These are phyloP conservation scores for Drosophila triauraria DNA, from an alignment of 1,140 invertebrate genomes.

Conservation along the genomic window DNA sequence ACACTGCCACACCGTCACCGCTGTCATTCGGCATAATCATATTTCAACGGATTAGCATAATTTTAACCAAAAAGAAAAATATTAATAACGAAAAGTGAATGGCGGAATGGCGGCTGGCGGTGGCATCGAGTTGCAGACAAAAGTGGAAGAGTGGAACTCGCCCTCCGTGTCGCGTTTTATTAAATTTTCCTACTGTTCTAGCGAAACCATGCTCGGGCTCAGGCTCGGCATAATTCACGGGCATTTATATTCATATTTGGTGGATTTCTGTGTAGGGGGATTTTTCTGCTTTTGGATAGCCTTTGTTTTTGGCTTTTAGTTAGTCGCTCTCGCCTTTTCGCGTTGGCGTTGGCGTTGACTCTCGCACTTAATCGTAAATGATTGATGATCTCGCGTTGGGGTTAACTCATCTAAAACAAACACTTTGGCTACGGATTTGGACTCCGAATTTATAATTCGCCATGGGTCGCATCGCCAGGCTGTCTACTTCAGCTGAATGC, in stretches of 20 bases:
- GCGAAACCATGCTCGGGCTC: conserved; percentile 8
- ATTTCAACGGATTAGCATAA: conserved; percentile 84
- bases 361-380: conserved; percentile 71
- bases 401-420: conserved; percentile 47
- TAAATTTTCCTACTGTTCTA: conserved; percentile 75
- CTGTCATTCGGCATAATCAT: conserved; percentile 83
- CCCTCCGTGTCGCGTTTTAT: conserved; percentile 45
- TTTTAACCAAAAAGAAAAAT: conserved; percentile 67
- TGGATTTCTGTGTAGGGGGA: conserved; percentile 56
- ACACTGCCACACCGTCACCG: conserved; percentile 51
- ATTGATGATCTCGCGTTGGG: conserved; percentile 68
- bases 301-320: conserved; percentile 46
- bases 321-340: conserved; percentile 20
- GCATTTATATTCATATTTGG: conserved; percentile 80
- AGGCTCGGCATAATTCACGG: conserved; percentile 42
- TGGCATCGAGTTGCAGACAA: conserved; percentile 51
- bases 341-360: conserved; percentile 65
- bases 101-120: conserved; percentile 66
- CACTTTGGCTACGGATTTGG: conserved; percentile 8
- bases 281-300: conserved; percentile 31
- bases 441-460: conserved; percentile 52
- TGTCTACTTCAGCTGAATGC: conserved; percentile 38
- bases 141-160: conserved; percentile 7
- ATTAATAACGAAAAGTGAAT: conserved; percentile 84
- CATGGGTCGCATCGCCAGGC: conserved; percentile 56